These are phyloP conservation scores for Plebejus argus DNA, from an alignment of 2,888 invertebrate species.

Conservation along the genomic window DNA sequence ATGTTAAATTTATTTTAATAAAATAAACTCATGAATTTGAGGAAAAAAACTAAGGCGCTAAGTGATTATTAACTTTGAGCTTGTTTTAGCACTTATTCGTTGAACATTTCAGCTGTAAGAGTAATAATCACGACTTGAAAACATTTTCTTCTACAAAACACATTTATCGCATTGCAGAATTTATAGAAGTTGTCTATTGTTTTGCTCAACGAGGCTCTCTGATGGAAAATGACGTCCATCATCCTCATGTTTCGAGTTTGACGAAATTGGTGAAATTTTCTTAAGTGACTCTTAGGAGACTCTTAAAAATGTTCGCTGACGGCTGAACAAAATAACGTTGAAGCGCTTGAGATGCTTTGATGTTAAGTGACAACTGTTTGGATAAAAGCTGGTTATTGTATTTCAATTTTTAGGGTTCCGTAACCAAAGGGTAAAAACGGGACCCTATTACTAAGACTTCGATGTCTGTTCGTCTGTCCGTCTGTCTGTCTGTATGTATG, in stretches of 20 bases:
- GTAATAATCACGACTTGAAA: neutral
- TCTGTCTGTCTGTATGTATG: too few species aligned
- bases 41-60: neutral
- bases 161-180: constrained; percentile 27
- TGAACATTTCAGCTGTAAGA: neutral
- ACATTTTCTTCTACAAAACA: neutral
- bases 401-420: too few species aligned
- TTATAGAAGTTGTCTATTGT: constrained; percentile 54
- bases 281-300: constrained; percentile 42
- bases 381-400: neutral
- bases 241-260: constrained; percentile 40
- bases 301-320: constrained; percentile 6
- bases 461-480: too few species aligned
- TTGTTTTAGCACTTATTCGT: neutral
- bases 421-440: too few species aligned
- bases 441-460: too few species aligned
- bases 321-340: neutral
- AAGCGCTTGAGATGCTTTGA: neutral
- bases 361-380: constrained; percentile 12
- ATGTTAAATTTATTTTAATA: too few species aligned
- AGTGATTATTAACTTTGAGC: neutral
- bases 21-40: too few species aligned
- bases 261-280: constrained; percentile 39
- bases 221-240: constrained; percentile 40
- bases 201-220: constrained; percentile 48